Conservation (phyloP, 2,113 vertebrate genomes). For the Paratilapia polleni region DNA sequence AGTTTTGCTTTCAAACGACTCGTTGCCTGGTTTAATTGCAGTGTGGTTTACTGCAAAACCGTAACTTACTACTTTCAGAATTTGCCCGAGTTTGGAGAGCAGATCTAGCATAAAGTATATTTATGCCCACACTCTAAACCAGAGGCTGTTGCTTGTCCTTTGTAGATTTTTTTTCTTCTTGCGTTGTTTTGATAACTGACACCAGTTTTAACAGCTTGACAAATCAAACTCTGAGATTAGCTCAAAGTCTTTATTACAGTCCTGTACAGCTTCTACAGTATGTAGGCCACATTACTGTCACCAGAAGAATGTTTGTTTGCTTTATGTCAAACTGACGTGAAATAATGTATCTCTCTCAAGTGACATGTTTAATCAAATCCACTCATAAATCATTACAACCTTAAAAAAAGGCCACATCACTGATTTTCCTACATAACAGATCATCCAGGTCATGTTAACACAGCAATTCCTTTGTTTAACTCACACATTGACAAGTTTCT, state of each 20-base stretch:
- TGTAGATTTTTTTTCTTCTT: background rate
- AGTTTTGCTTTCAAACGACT: conserved; percentile 32
- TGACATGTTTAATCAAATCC: background rate
- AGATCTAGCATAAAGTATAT: background rate
- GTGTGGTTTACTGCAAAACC: conserved; percentile 30
- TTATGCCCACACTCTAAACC: background rate
- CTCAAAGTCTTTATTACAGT: conserved; percentile 1
- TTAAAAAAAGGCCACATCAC: background rate
- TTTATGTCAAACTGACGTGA: background rate
- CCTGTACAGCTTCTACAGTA: background rate
- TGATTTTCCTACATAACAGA: background rate
- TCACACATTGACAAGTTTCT: background rate
- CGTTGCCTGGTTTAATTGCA: conserved; percentile 47
- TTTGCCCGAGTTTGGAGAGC: background rate
- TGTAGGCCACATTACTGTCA: background rate
- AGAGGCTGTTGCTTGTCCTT: background rate
- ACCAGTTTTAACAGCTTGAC: conserved; percentile 6
- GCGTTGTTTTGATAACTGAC: background rate
- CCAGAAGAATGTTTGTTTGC: background rate
- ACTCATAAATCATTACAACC: background rate
- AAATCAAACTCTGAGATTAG: conserved; percentile 18
- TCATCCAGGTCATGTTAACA: background rate
- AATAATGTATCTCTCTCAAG: background rate
- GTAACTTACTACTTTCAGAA: background rate
- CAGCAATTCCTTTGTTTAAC: conserved; percentile 12